Percentiles rank a stretch among this genome's conserved stretches.
Conservation (phyloP, 2,797 vertebrate species). For the Lemur catta region DNA sequence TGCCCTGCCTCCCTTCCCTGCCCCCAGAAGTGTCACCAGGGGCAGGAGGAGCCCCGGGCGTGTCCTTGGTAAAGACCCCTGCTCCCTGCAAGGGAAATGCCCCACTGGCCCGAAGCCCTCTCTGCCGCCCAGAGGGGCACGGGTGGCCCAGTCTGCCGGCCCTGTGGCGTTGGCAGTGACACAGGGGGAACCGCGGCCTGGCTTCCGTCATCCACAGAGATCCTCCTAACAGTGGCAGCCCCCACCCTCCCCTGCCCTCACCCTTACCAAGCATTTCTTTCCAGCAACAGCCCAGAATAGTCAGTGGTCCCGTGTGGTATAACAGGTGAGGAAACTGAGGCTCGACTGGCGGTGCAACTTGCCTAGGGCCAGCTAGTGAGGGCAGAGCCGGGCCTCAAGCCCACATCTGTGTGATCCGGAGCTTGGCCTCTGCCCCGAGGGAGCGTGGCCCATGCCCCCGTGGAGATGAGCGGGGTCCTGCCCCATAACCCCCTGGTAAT, state of each 20-base stretch:
- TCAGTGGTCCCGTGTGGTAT: background rate
- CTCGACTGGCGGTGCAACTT: background rate
- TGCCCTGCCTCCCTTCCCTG: background rate
- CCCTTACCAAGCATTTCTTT: no score
- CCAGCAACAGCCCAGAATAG: background rate
- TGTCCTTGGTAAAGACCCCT: background rate
- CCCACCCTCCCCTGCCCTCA: no score
- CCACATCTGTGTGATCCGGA: background rate
- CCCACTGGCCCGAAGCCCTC: background rate
- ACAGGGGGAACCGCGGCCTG: background rate
- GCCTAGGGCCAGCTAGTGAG: accelerated
- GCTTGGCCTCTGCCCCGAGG: background rate
- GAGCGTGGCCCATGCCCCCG: background rate
- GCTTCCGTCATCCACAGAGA: background rate
- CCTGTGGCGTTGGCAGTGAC: accelerated
- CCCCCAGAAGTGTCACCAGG: background rate
- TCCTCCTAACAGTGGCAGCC: background rate
- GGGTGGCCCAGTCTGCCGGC: background rate
- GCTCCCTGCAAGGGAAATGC: background rate
- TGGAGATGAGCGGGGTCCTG: background rate
- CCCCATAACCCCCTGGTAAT: background rate
- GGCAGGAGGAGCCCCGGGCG: background rate
- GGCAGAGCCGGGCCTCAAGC: background rate
- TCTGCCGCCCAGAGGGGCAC: background rate
- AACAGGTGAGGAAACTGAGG: background rate